These are phyloP conservation scores for Actinia equina DNA, from an alignment of 64 coral and sea anemone genomes.

Conservation along the genomic window DNA sequence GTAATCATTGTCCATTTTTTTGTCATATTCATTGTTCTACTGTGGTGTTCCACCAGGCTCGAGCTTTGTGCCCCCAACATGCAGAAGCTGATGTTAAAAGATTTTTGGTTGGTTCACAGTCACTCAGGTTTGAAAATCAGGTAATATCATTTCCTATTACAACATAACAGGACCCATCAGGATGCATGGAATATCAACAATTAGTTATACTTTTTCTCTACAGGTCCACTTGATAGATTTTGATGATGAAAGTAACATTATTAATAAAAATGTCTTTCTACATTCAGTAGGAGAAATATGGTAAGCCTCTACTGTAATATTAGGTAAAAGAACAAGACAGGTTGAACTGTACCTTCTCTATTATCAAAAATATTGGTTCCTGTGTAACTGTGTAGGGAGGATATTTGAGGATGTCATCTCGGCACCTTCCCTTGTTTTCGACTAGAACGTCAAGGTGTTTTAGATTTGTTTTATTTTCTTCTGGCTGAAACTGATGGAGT, in stretches of 20 bases:
- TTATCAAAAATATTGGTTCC: no score
- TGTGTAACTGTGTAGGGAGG: no score
- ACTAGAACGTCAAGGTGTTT: no score
- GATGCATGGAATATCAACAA: no score
- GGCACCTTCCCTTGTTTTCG: no score
- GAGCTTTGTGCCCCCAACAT: constrained; percentile 82
- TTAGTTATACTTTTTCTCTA: no score
- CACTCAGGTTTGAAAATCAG: constrained; percentile 96
- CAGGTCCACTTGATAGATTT: constrained; percentile 98
- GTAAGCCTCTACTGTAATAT: constrained; percentile 52
- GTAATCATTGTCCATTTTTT: neutral
- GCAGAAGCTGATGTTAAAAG: constrained; percentile 93
- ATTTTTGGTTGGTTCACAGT: constrained; percentile 95
- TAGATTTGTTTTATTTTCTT: no score
- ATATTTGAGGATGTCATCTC: no score
- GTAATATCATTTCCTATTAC: neutral
- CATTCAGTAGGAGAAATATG: constrained; percentile 96
- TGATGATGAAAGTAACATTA: constrained; percentile 99
- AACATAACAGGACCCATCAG: neutral
- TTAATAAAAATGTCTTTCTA: constrained; percentile 98
- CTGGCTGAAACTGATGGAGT: no score
- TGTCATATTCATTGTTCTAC: neutral
- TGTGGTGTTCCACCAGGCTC: constrained; percentile 54
- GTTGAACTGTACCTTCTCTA: no score
- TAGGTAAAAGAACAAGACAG: no score